These are phyloP conservation scores for Pontoporia blainvillei DNA, from an alignment of 2,113 vertebrate genomes.

Conservation along the genomic window DNA sequence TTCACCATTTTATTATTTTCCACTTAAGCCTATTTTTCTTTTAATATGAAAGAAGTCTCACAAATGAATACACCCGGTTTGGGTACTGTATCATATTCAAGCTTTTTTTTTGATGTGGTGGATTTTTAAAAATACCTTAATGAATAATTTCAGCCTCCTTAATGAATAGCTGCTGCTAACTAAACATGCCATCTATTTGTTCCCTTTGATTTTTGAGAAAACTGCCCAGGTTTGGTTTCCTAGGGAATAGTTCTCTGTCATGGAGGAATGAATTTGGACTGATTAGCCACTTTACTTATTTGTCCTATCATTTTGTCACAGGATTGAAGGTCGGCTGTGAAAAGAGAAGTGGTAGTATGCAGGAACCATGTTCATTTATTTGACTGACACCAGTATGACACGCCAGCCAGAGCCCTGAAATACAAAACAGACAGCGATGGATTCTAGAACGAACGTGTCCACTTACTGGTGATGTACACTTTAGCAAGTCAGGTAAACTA, in stretches of 20 bases:
- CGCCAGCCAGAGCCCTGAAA: background rate
- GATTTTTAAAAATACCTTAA: background rate
- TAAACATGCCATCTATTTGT: slow-evolving; percentile 57
- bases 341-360: background rate
- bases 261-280: slow-evolving; percentile 52
- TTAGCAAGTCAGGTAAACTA: background rate
- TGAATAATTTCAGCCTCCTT: slow-evolving; percentile 43
- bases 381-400: background rate
- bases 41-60: background rate
- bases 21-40: slow-evolving; percentile 25
- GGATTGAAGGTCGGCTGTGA: background rate
- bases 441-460: background rate
- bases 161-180: slow-evolving; percentile 51
- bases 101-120: background rate
- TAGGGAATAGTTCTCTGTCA: slow-evolving; percentile 49
- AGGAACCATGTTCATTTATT: background rate
- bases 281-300: slow-evolving; percentile 50
- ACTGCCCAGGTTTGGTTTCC: slow-evolving; percentile 58
- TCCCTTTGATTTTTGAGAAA: slow-evolving; percentile 63
- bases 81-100: background rate
- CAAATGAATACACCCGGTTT: background rate
- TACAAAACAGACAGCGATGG: background rate
- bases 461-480: background rate
- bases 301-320: slow-evolving; percentile 38
- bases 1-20: slow-evolving; percentile 20